Percentiles rank a stretch among this genome's conserved stretches.
Evolutionary conservation across 1,140 invertebrate species (phyloP).

Genomic region (Aethina tumida): DNA sequence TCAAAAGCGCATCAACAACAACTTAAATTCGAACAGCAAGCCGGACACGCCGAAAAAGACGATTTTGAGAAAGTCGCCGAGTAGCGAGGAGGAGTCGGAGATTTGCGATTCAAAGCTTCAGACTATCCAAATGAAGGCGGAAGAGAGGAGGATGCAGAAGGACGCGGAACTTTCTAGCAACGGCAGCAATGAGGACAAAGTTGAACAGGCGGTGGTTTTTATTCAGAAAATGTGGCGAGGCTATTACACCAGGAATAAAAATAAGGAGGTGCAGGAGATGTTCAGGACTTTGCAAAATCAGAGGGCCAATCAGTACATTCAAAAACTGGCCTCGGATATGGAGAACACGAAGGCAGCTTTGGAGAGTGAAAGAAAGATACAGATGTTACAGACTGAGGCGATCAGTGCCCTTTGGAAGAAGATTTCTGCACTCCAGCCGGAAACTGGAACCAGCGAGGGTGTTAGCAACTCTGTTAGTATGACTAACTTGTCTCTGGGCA

Average conservation of each 20-base stretch:
- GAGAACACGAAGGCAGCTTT: conserved; percentile 68
- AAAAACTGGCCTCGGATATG: conserved; percentile 71
- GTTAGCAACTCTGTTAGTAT: conserved; percentile 9
- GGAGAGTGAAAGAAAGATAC: conserved; percentile 76
- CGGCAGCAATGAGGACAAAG: conserved; percentile 30
- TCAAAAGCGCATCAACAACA: conserved; percentile 13
- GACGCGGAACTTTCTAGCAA: conserved; percentile 36
- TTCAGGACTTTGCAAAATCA: conserved; percentile 69
- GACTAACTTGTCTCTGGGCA: conserved; percentile 19
- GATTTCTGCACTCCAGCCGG: conserved; percentile 56
- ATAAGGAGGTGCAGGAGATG: conserved; percentile 60
- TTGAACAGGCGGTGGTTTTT: conserved; percentile 50
- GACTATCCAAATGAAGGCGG: conserved; percentile 44
- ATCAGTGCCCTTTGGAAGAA: conserved; percentile 86
- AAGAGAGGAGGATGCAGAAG: conserved; percentile 42
- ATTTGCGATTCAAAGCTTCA: conserved; percentile 50
- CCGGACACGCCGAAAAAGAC: conserved; percentile 15
- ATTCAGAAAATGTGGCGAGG: conserved; percentile 87
- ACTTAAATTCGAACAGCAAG: conserved; percentile 4
- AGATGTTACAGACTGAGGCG: conserved; percentile 80
- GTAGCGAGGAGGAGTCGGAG: conserved; percentile 48
- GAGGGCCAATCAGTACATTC: conserved; percentile 75
- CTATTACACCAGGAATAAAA: conserved; percentile 67
- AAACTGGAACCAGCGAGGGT: conserved; percentile 10
- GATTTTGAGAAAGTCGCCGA: conserved; percentile 30